phyloP scores from a whole-genome alignment of 2,113 vertebrate genomes.

The Protobothrops flavoviridis region DNA sequence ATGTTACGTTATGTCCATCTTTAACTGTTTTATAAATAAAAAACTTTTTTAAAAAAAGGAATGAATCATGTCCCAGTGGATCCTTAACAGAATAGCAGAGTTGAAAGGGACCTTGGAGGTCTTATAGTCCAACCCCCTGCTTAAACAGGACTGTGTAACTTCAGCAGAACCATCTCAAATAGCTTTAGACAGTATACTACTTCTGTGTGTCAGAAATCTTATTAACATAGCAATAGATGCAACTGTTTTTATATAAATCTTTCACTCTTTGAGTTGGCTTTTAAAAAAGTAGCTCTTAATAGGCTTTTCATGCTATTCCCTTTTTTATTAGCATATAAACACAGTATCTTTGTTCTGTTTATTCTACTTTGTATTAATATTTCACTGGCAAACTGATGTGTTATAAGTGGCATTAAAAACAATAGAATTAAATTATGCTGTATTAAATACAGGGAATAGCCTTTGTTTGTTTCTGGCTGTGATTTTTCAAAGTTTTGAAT shows the following conservation, averaged over 20 bases:
- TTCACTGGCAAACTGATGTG: neutral
- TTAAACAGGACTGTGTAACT: too few relatives aligned
- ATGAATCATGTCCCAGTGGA: neutral
- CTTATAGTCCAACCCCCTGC: neutral
- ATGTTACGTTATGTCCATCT: too few relatives aligned
- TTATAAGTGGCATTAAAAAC: neutral
- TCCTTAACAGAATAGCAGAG: neutral
- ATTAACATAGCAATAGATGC: neutral
- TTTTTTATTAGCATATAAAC: neutral
- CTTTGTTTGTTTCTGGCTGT: neutral
- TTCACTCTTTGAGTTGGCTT: neutral
- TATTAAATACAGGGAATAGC: neutral
- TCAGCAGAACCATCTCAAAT: too few relatives aligned
- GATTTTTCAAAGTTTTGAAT: neutral
- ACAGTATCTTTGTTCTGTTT: neutral
- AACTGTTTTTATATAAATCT: neutral
- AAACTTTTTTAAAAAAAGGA: neutral
- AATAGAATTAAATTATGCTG: neutral
- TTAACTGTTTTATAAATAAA: too few relatives aligned
- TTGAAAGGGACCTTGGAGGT: neutral
- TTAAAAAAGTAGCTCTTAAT: neutral
- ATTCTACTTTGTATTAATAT: neutral
- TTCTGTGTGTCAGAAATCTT: neutral
- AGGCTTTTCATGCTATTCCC: neutral
- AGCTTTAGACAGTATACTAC: neutral